Conservation (phyloP, 2,797 vertebrate species). For the Leuciscus waleckii region DNA sequence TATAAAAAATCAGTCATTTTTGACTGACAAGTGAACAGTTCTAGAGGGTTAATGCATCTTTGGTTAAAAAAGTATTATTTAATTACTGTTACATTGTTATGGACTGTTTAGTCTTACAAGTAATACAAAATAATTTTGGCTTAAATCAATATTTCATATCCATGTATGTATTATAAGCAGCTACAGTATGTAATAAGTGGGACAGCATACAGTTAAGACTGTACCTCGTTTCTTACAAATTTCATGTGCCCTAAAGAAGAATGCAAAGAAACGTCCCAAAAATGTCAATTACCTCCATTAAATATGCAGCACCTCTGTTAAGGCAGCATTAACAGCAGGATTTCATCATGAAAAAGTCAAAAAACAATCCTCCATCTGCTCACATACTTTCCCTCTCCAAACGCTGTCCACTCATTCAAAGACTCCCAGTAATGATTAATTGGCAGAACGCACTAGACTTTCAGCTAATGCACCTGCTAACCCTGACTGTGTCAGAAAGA, state of each 20-base stretch:
- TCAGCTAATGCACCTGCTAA: slow-evolving; percentile 69
- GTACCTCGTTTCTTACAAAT: not conserved
- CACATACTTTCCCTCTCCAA: slow-evolving; percentile 23
- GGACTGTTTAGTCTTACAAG: not conserved
- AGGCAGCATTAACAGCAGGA: slow-evolving; percentile 4
- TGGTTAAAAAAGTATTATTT: not conserved
- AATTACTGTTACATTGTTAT: not conserved
- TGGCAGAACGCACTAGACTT: slow-evolving; percentile 63
- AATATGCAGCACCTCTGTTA: slow-evolving; percentile 12
- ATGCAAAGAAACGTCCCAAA: not conserved
- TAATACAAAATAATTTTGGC: not conserved
- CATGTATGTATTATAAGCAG: not conserved
- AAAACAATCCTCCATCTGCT: slow-evolving; percentile 43
- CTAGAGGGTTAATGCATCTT: no score
- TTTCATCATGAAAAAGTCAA: slow-evolving; percentile 11
- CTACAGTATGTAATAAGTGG: not conserved
- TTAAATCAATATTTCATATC: not conserved
- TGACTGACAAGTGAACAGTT: no score
- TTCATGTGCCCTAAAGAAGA: not conserved
- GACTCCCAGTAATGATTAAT: slow-evolving; percentile 67
- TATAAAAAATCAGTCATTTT: no score
- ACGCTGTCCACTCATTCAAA: slow-evolving; percentile 56
- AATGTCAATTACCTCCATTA: slow-evolving; percentile 6
- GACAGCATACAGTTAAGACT: not conserved
- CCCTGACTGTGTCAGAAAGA: slow-evolving; percentile 58